Base-by-base conservation (phyloP, 2,113 vertebrate species). In the Larimichthys polyactis region DNA sequence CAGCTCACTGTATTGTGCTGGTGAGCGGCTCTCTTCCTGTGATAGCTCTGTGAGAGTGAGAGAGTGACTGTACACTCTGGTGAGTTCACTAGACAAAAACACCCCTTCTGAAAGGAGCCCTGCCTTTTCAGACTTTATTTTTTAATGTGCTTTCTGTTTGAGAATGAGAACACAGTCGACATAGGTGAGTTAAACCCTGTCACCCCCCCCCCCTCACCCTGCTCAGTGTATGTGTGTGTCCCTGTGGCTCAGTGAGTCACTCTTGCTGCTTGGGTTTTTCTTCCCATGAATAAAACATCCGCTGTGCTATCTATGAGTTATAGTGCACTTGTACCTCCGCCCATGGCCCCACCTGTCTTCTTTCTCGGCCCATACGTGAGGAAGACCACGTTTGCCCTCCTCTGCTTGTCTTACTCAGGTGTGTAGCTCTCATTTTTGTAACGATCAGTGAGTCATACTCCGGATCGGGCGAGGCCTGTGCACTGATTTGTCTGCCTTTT, bases 221-320 rank as follows among this genome's bases (percentile, higher is more conserved):
- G 9, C 70, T 59, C 55, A 71, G 10, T 69, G 60, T 79, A 64
- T 82, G 60, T 74, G 83, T 84, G 68, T 64, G 55, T 90, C 78
- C 80, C 78, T 48, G 71, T 75, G 57, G 86, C 88, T 83, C 71
- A 64, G 81, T 92, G 91, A 95, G 82, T 93, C 91, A 92, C 89
- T 91, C 82, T 69, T 17, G 74, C 80, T 85, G 65, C 90, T 86
- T 89, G 77, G 24, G 75, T 82, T 85, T 90, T 90, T 89, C 80
- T 85, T 83, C 22, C 72, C 64, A 94, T 95, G 88, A 93, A 95
- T 94, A 94, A 95, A 94, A 94, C 81, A 95, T 94, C 85, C 59
- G 62, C 22, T 71, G 78, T 89, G 83, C 89, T 78, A 75, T 89
- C 86, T 78, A 51, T 89, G 75, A 83, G 88, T 87, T 87, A 89